Conservation (phyloP, 2,888 invertebrate species). For the Diarsia rubi region DNA sequence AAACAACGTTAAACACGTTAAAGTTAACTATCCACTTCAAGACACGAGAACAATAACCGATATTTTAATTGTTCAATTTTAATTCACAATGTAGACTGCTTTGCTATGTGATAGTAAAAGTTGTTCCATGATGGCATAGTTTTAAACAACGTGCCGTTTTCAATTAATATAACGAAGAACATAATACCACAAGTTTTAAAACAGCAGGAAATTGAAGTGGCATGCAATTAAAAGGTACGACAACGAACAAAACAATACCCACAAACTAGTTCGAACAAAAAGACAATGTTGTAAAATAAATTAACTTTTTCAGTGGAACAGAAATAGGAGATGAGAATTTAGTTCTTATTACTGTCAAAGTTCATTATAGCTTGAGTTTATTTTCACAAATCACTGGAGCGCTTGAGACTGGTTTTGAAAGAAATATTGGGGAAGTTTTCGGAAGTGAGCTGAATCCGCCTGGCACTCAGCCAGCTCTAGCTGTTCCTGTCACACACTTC, state of each 20-base stretch:
- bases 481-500: slow-evolving; percentile 67
- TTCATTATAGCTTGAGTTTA: slow-evolving; percentile 65
- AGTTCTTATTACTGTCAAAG: slow-evolving; percentile 47
- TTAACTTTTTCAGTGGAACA: slow-evolving; percentile 4
- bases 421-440: slow-evolving; percentile 74
- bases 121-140: slow-evolving; percentile 12
- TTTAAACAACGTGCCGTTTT: slow-evolving; percentile 31
- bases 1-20: neutral
- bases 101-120: neutral
- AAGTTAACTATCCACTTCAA: neutral
- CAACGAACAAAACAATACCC: slow-evolving; percentile 28
- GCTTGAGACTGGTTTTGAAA: slow-evolving; percentile 65
- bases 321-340: slow-evolving; percentile 10
- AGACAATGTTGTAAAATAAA: slow-evolving; percentile 23
- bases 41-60: neutral
- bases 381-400: slow-evolving; percentile 67
- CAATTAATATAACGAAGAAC: slow-evolving; percentile 37
- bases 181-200: slow-evolving; percentile 33
- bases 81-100: neutral
- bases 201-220: slow-evolving; percentile 47
- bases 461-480: slow-evolving; percentile 74
- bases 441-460: slow-evolving; percentile 67
- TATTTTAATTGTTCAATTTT: neutral
- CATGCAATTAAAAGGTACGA: slow-evolving; percentile 41
- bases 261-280: slow-evolving; percentile 7